These are phyloP conservation scores for Brachionus rotundiformis DNA, from an alignment of 1,140 invertebrate genomes.

Conservation along the genomic window DNA sequence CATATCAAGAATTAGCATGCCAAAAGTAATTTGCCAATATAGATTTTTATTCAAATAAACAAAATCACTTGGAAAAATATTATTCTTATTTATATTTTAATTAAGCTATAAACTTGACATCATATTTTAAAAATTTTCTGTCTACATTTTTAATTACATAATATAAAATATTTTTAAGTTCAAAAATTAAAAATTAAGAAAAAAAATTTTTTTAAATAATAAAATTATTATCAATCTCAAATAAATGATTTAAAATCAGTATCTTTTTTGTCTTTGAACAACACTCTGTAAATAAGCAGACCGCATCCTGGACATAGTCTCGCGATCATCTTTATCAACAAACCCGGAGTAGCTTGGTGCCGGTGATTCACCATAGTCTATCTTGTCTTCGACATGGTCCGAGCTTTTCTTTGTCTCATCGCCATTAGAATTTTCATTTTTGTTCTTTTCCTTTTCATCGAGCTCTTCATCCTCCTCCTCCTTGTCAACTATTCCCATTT, in stretches of 20 bases:
- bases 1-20: no score
- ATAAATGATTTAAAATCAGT: not conserved
- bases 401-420: not conserved
- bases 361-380: not conserved
- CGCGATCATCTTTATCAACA: not conserved
- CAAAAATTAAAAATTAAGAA: not conserved
- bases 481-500: constrained; percentile 64
- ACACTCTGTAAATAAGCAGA: constrained; percentile 38
- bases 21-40: no score
- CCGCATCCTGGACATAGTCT: constrained; percentile 25
- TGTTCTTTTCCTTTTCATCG: not conserved
- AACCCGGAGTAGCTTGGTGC: constrained; percentile 34
- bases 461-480: constrained; percentile 53
- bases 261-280: constrained; percentile 36
- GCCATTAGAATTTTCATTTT: not conserved
- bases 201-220: not conserved
- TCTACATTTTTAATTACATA: no score
- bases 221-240: not conserved
- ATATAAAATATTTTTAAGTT: no score
- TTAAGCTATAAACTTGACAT: no score
- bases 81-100: no score
- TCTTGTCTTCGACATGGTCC: not conserved
- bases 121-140: no score
- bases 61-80: no score
- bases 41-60: no score